Conservation (phyloP, 2,113 vertebrate species). For the Laticauda colubrina region DNA sequence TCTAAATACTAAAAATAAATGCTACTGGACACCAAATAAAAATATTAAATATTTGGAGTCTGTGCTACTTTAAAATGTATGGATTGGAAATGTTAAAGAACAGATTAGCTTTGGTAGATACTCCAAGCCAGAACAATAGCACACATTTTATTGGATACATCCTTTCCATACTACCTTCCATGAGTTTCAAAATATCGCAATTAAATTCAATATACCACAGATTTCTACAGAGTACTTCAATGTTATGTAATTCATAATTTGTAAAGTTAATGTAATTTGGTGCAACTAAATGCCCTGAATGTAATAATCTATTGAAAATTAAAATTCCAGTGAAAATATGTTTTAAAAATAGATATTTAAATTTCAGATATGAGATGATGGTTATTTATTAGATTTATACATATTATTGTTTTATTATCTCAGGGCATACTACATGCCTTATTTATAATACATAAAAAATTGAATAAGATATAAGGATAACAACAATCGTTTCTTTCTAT, state of each 20-base stretch:
- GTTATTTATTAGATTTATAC: conserved; percentile 18
- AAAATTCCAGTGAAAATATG: conserved; percentile 56
- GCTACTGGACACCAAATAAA: not conserved
- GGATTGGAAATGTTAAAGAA: not conserved
- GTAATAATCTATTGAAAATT: conserved; percentile 42
- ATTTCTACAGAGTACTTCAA: conserved; percentile 21
- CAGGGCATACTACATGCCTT: conserved; percentile 24
- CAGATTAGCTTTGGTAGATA: not conserved
- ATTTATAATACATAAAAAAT: conserved; percentile 46
- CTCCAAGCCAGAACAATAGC: not conserved
- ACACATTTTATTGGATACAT: not conserved
- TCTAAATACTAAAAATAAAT: not conserved
- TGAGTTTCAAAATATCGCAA: not conserved
- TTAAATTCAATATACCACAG: not conserved
- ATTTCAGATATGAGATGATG: conserved; percentile 20
- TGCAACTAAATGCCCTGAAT: conserved; percentile 20
- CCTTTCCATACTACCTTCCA: not conserved
- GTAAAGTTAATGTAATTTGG: conserved; percentile 4
- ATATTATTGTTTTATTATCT: conserved; percentile 39
- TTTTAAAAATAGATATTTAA: conserved; percentile 33
- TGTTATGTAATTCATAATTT: not conserved
- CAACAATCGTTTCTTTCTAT: conserved; percentile 38
- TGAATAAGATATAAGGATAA: conserved; percentile 46
- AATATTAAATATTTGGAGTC: not conserved
- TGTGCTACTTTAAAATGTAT: not conserved